Base-by-base conservation (phyloP, 35 echinoderm and acorn worm species). In the Hemicentrotus pulcherrimus region DNA sequence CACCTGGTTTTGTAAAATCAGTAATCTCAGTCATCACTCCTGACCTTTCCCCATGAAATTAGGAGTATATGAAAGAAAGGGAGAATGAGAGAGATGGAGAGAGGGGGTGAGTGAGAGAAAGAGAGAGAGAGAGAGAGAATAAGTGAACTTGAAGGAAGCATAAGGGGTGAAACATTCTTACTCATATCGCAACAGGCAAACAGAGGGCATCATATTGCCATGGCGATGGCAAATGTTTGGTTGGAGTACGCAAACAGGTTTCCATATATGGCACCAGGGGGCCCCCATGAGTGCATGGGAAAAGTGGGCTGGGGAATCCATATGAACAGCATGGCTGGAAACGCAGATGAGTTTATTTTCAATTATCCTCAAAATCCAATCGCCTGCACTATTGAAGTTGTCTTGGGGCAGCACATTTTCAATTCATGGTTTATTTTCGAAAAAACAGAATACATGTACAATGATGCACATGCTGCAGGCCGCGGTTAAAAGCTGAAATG, bases 191-290 rank as follows among this genome's bases (percentile, higher is more conserved):
- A 93, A 93, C 91, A 93, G 48, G 47, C 91, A 55, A 93, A 93
- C 91, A 93, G 91, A 93, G 91, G 91, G 91, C 91, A 93, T 93
- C 91, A 58, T 58, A 46, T 93, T 93, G 91, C 91, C 91, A 93
- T 93, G 91, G 30, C 46, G 12, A 93, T 58, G 46, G 91, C 91
- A 93, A 93, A 50, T 47, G 45, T 93, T 93, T 50, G 91, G 46
- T 46, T 31, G 91, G 48, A 31, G 30, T 47, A 13, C 46, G 46
- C 48, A 93, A 58, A 50, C 91, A 93, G 47, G 48, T 47, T 90
- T n/a, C 91, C 91, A 46, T 93, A 93, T 93, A 93, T 4, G 91
- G 91, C 46, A 93, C 30, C 32, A 31, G 15, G 91, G 28, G 88
- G 88, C 88, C 88, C 65, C 65, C 65, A 16, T 90, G 88, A 47